A percentile compares a stretch with the other conserved stretches of the same genome.
Evolutionary conservation across 2,113 vertebrate species (phyloP).

Genomic region (Dryoscopus gambensis): DNA sequence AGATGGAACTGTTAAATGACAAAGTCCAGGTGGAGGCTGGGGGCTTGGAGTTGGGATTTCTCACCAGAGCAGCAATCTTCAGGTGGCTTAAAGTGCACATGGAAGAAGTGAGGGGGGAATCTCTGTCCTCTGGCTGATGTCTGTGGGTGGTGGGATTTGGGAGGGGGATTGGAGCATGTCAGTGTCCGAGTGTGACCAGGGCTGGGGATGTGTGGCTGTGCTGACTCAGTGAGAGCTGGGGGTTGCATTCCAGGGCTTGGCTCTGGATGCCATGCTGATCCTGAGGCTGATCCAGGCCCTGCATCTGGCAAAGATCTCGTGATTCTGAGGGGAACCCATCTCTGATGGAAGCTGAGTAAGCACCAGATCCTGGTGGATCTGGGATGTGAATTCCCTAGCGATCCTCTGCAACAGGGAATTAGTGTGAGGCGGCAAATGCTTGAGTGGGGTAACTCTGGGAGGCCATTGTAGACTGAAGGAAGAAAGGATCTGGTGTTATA

Average conservation of each 20-base stretch:
- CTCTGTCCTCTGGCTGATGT: neutral
- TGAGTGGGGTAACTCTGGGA: neutral
- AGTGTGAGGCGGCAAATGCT: neutral
- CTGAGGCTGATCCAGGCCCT: neutral
- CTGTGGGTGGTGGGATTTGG: neutral
- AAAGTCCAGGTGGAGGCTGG: neutral
- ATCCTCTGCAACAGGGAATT: neutral
- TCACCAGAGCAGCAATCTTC: neutral
- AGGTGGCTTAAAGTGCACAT: rapidly evolving
- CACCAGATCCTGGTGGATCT: neutral
- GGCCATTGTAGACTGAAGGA: neutral
- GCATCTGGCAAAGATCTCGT: neutral
- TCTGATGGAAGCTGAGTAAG: neutral
- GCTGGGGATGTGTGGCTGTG: neutral
- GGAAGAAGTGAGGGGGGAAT: neutral
- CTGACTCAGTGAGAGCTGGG: neutral
- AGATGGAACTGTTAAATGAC: neutral
- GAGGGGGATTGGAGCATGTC: rapidly evolving
- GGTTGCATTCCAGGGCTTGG: neutral
- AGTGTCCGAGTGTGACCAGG: neutral
- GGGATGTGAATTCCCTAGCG: neutral
- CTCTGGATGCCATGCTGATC: rapidly evolving
- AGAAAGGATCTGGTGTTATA: neutral
- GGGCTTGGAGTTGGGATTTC: neutral
- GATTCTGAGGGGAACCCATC: neutral